These are phyloP conservation scores for Pogonomyrmex barbatus DNA, from an alignment of 1,140 invertebrate species.

Conservation along the genomic window DNA sequence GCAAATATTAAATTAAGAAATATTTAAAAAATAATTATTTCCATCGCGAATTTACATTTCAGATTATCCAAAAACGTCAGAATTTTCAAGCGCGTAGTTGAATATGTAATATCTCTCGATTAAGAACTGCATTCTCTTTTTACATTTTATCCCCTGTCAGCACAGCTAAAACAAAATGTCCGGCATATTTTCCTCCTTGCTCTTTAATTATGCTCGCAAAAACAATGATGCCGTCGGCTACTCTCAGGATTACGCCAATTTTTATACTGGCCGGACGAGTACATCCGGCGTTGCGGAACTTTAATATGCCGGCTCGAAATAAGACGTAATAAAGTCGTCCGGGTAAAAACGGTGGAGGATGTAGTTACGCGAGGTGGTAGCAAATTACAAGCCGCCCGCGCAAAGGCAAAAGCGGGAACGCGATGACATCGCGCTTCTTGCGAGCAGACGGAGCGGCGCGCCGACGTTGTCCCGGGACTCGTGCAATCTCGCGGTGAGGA, in stretches of 20 bases:
- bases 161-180: not conserved
- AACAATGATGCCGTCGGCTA: not conserved
- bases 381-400: slow-evolving; percentile 48
- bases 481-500: slow-evolving; percentile 48
- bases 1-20: not conserved
- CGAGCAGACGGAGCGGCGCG: not conserved
- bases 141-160: not conserved
- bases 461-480: slow-evolving; percentile 16
- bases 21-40: slow-evolving; percentile 10
- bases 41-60: not conserved
- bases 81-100: not conserved
- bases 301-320: slow-evolving; percentile 41
- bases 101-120: slow-evolving; percentile 38
- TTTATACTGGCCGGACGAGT: not conserved
- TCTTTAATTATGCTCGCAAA: slow-evolving; percentile 33
- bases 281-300: not conserved
- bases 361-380: slow-evolving; percentile 39
- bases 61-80: not conserved
- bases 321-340: slow-evolving; percentile 46
- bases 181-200: not conserved
- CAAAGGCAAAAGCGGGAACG: slow-evolving; percentile 59
- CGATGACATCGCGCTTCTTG: slow-evolving; percentile 68
- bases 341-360: slow-evolving; percentile 3
- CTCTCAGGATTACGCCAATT: slow-evolving; percentile 45
- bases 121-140: not conserved